Conservation (phyloP, 2,797 vertebrate genomes). For the Rachycentron canadum region DNA sequence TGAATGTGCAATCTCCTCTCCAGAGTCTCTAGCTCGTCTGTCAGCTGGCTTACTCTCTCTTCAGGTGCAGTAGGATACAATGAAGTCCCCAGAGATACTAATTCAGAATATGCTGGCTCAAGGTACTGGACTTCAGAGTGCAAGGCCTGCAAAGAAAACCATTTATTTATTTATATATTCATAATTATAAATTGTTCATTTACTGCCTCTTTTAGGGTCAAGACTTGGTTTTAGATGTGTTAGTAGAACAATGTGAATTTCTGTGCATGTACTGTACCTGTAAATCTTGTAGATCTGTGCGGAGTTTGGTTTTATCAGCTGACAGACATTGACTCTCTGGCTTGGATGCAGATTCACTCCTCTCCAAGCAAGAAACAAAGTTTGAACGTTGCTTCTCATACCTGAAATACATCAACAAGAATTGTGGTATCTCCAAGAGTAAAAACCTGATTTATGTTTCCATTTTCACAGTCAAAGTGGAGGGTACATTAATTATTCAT, state of each 20-base stretch:
- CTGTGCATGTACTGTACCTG: conserved; percentile 82
- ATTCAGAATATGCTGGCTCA: conserved; percentile 76
- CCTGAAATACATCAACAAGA: conserved; percentile 76
- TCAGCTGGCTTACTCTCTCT: conserved; percentile 82
- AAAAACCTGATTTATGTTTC: not conserved
- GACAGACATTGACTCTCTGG: conserved; percentile 83
- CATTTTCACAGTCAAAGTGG: not conserved
- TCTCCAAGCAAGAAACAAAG: conserved; percentile 91
- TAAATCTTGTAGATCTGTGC: conserved; percentile 87
- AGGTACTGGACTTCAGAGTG: conserved; percentile 84
- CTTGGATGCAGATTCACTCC: conserved; percentile 85
- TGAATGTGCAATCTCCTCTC: conserved; percentile 85
- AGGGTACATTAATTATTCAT: not conserved
- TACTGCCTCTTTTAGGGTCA: not conserved
- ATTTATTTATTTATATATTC: not conserved
- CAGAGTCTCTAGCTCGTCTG: conserved; percentile 84
- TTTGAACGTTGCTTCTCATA: conserved; percentile 91
- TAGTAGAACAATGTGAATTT: not conserved
- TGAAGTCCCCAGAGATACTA: conserved; percentile 83
- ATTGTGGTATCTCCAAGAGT: not conserved
- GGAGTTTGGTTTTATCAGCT: conserved; percentile 90
- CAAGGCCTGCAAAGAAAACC: conserved; percentile 82
- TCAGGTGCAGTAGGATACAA: conserved; percentile 87
- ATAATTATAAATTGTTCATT: not conserved
- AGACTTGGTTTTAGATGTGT: not conserved